Conservation (phyloP, 1,140 invertebrate species). For the Brachionus plicatilis region DNA sequence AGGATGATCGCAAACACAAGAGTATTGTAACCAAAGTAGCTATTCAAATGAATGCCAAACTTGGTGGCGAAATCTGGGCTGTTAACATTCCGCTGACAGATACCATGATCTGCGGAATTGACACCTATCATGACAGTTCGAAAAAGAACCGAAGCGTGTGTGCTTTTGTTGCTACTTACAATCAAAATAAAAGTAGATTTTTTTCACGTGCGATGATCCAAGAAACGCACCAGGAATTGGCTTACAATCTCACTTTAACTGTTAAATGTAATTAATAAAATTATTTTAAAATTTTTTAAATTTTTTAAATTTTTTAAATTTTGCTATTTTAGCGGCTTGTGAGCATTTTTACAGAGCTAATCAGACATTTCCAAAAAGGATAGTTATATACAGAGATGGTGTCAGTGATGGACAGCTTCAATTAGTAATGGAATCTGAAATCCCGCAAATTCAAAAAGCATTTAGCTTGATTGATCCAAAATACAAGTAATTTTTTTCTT, state of each 20-base stretch:
- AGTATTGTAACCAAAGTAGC: constrained; percentile 77
- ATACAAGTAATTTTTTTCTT: not conserved
- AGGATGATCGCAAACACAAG: constrained; percentile 44
- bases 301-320: not conserved
- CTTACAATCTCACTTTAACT: constrained; percentile 69
- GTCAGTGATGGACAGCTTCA: constrained; percentile 80
- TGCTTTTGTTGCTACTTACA: constrained; percentile 64
- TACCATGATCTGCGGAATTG: constrained; percentile 73
- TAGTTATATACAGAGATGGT: constrained; percentile 84
- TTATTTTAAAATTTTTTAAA: constrained; percentile 63
- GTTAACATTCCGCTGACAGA: constrained; percentile 65
- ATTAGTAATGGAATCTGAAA: constrained; percentile 25
- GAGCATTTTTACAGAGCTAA: constrained; percentile 31
- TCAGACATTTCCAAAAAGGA: not conserved
- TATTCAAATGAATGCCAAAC: constrained; percentile 91
- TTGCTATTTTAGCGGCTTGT: constrained; percentile 4
- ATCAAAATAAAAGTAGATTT: constrained; percentile 63
- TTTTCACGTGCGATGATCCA: constrained; percentile 69
- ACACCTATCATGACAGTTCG: constrained; percentile 74
- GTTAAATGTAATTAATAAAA: constrained; percentile 65
- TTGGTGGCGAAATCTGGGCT: constrained; percentile 84
- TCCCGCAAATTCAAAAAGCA: constrained; percentile 38
- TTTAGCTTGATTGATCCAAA: constrained; percentile 10
- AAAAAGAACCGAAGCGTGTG: constrained; percentile 53
- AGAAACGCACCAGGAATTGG: constrained; percentile 59